These are phyloP conservation scores for Melanerpes formicivorus DNA, from an alignment of 2,113 vertebrate species.

Conservation along the genomic window DNA sequence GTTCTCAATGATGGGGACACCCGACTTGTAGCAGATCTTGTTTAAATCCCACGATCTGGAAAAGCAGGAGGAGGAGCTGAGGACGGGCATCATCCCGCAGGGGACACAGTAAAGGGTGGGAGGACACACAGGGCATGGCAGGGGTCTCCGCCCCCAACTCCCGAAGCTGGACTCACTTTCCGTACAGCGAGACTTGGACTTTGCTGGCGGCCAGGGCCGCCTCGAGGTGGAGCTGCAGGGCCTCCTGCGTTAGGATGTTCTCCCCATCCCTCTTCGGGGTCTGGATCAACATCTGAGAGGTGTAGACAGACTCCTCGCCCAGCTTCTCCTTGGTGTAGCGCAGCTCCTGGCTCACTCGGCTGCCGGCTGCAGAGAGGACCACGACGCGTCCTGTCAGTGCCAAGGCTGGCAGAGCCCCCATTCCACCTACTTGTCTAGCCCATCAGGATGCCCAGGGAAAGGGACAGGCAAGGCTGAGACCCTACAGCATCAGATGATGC, in stretches of 20 bases:
- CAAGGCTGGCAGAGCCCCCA: background rate
- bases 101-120: background rate
- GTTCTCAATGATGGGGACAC: slow-evolving; percentile 96
- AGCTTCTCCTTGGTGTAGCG: slow-evolving; percentile 97
- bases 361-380: slow-evolving; percentile 82
- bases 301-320: slow-evolving; percentile 94
- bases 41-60: slow-evolving; percentile 97
- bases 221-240: slow-evolving; percentile 92
- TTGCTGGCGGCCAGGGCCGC: slow-evolving; percentile 94
- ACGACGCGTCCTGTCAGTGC: background rate
- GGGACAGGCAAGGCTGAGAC: background rate
- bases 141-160: background rate
- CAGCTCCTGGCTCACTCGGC: slow-evolving; percentile 94
- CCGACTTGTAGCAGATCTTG: slow-evolving; percentile 99
- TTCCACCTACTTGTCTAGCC: background rate
- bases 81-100: rapidly evolving
- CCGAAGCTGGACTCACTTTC: slow-evolving; percentile 87
- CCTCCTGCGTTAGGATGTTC: slow-evolving; percentile 91
- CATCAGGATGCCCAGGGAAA: background rate
- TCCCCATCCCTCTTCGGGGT: slow-evolving; percentile 89
- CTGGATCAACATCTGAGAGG: slow-evolving; percentile 97
- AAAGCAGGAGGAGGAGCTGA: slow-evolving; percentile 1
- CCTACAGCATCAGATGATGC: rapidly evolving
- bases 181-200: slow-evolving; percentile 95
- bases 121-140: background rate